Conservation (phyloP, 2,888 invertebrate genomes). For the Caenorhabditis virilis region DNA sequence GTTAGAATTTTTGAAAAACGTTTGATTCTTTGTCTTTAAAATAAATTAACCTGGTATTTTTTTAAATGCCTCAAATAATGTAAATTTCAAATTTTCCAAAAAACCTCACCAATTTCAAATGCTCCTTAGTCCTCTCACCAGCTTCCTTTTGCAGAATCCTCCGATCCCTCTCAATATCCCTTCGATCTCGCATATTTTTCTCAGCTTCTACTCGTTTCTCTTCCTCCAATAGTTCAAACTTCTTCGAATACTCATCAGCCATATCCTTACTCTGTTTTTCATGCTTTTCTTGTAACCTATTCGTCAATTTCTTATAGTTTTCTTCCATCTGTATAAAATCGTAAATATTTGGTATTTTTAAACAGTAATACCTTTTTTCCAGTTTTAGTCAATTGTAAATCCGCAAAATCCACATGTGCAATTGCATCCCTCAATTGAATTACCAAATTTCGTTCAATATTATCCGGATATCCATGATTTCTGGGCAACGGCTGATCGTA, state of each 20-base stretch:
- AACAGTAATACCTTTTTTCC: not conserved
- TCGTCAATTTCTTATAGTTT: not conserved
- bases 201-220: constrained; percentile 6
- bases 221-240: constrained; percentile 9
- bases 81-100: not conserved
- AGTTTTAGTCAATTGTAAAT: constrained; percentile 6
- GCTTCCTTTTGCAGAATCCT: not conserved
- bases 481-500: constrained; percentile 11
- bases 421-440: constrained; percentile 26
- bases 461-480: not conserved
- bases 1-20: too few species aligned
- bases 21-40: too few species aligned
- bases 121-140: not conserved
- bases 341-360: not conserved
- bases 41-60: too few species aligned
- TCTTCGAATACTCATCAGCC: constrained; percentile 4
- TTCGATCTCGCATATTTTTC: constrained; percentile 6
- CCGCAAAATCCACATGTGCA: constrained; percentile 27
- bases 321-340: constrained; percentile 5
- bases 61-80: not conserved
- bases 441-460: constrained; percentile 6
- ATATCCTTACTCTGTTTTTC: constrained; percentile 1
- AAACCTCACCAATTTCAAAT: not conserved
- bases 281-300: not conserved
- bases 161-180: constrained; percentile 25